These are phyloP conservation scores for Copsychus sechellarum DNA, from an alignment of 2,113 vertebrate species.

Conservation along the genomic window DNA sequence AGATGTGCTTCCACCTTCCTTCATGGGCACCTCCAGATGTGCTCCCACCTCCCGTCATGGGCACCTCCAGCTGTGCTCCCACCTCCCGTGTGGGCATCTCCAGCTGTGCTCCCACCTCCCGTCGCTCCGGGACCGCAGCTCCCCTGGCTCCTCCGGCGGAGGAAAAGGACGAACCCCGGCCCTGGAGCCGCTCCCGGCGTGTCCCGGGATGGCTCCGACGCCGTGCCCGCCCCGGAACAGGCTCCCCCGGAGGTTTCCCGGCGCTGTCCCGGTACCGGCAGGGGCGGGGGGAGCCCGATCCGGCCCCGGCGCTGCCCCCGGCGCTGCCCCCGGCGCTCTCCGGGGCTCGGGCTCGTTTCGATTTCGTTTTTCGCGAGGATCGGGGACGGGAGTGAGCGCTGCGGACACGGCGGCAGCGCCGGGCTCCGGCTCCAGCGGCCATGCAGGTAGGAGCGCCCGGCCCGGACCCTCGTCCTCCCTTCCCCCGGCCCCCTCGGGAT, in stretches of 20 bases:
- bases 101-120: neutral
- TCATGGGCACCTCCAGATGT: too few species aligned
- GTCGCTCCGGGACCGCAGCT: neutral
- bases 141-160: neutral
- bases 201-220: neutral
- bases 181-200: accelerated
- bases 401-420: neutral
- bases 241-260: too few species aligned
- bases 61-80: too few species aligned
- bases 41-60: too few species aligned
- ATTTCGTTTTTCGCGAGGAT: constrained; percentile 86
- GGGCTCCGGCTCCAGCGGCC: neutral
- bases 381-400: neutral
- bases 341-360: constrained; percentile 76
- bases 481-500: too few species aligned
- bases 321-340: neutral
- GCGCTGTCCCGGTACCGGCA: neutral
- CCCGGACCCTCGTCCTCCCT: too few species aligned
- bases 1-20: neutral
- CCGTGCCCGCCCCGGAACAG: too few species aligned
- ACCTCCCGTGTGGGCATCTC: too few species aligned
- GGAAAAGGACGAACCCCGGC: accelerated
- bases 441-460: constrained; percentile 75
- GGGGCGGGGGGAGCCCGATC: too few species aligned
- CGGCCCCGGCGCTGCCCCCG: neutral